Percentiles rank a stretch among this genome's conserved stretches.
phyloP scores from a whole-genome alignment of 2,113 vertebrate species.

The Polyodon spathula region DNA sequence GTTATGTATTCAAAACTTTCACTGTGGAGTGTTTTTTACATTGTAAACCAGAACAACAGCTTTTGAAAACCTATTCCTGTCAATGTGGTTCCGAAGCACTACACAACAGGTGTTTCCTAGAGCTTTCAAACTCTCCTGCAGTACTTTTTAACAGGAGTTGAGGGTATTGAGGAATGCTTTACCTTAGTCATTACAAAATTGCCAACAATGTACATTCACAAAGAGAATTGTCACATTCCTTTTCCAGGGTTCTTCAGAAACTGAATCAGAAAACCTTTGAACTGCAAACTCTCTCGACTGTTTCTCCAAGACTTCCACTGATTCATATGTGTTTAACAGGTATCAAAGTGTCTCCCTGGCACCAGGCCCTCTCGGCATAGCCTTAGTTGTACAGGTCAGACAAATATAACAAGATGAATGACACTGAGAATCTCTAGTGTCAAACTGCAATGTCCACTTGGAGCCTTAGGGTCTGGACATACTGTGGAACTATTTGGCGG shows the following conservation, averaged over 20 bases:
- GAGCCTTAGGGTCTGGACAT: slow-evolving; percentile 41
- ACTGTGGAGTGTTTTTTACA: too few species aligned
- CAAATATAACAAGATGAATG: slow-evolving; percentile 32
- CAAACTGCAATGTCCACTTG: slow-evolving; percentile 34
- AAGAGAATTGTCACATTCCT: too few species aligned
- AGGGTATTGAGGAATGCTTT: too few species aligned
- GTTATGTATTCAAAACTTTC: too few species aligned
- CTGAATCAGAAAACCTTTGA: background rate
- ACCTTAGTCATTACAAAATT: too few species aligned
- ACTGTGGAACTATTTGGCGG: slow-evolving; percentile 36
- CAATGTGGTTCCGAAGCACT: too few species aligned
- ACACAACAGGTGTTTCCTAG: too few species aligned
- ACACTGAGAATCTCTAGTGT: slow-evolving; percentile 22
- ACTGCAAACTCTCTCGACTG: background rate
- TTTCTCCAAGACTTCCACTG: slow-evolving; percentile 1
- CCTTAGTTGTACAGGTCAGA: slow-evolving; percentile 37
- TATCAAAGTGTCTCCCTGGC: slow-evolving; percentile 12
- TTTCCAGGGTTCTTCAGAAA: background rate
- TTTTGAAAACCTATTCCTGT: too few species aligned
- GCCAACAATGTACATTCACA: too few species aligned
- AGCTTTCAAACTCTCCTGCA: too few species aligned
- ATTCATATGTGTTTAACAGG: background rate
- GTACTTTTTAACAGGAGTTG: too few species aligned
- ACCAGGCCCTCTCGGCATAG: slow-evolving; percentile 9
- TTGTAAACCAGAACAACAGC: too few species aligned